A percentile compares a stretch with the other conserved stretches of the same genome.
These are phyloP conservation scores for Leucopsar rothschildi DNA, from an alignment of 2,113 vertebrate species.

Conservation along the genomic window DNA sequence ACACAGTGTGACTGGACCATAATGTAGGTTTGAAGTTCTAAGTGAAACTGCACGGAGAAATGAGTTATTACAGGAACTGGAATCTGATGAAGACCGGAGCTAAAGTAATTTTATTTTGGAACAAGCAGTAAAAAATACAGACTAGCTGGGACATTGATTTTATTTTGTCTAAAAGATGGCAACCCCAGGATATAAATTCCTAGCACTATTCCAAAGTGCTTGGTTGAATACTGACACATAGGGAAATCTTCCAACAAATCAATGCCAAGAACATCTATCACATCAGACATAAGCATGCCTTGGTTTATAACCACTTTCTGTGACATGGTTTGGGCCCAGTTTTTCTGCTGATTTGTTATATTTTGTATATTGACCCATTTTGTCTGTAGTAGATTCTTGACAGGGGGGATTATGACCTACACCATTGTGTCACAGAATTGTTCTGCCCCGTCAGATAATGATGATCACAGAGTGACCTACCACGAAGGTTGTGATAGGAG, in stretches of 20 bases:
- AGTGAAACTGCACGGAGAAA: not conserved
- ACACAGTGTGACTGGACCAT: not conserved
- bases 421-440: not conserved
- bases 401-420: not conserved
- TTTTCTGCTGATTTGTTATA: not conserved
- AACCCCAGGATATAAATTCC: not conserved
- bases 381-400: not conserved
- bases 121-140: not conserved
- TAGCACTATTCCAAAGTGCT: not conserved
- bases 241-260: constrained; percentile 25
- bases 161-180: constrained; percentile 27
- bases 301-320: not conserved
- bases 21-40: not conserved
- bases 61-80: not conserved
- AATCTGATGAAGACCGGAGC: not conserved
- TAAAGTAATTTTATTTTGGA: not conserved
- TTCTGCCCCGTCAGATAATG: not conserved
- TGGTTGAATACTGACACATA: not conserved
- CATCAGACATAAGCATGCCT: not conserved
- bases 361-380: not conserved
- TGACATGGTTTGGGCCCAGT: not conserved
- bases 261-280: not conserved
- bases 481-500: not conserved
- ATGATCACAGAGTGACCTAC: not conserved
- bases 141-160: not conserved